Evolutionary conservation across 2,113 vertebrate species (phyloP).

Genomic region (Pterocles burchelli): DNA sequence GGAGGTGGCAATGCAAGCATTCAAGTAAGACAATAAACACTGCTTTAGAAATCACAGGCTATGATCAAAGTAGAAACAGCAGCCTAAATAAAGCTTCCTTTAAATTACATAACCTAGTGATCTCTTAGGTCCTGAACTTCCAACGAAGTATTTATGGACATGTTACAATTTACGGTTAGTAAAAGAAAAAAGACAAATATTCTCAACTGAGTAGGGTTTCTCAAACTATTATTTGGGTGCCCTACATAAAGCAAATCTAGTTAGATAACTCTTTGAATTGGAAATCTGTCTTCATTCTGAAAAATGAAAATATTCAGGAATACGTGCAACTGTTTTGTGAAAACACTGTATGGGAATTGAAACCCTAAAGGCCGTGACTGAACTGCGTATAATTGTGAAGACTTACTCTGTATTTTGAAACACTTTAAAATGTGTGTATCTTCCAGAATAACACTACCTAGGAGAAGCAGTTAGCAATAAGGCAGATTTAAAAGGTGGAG

Average conservation of each 20-base stretch:
- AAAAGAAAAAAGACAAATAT: background rate
- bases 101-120: slow-evolving; percentile 47
- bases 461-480: background rate
- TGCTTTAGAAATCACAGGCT: slow-evolving; percentile 60
- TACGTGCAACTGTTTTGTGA: background rate
- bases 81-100: slow-evolving; percentile 62
- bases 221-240: background rate
- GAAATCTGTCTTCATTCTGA: background rate
- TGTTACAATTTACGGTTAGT: background rate
- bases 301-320: background rate
- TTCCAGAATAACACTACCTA: background rate
- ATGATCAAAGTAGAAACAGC: slow-evolving; percentile 71
- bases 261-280: background rate
- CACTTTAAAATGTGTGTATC: background rate
- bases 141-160: background rate
- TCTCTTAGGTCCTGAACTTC: slow-evolving; percentile 35
- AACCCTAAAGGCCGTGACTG: background rate
- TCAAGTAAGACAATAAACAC: slow-evolving; percentile 73
- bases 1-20: slow-evolving; percentile 63
- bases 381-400: background rate
- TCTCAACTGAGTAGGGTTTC: background rate
- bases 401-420: background rate
- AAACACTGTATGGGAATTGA: background rate
- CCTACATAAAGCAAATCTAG: background rate
- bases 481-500: background rate